These are phyloP conservation scores for Drosophila anomalata DNA, from an alignment of 2,888 invertebrate genomes.

Conservation along the genomic window DNA sequence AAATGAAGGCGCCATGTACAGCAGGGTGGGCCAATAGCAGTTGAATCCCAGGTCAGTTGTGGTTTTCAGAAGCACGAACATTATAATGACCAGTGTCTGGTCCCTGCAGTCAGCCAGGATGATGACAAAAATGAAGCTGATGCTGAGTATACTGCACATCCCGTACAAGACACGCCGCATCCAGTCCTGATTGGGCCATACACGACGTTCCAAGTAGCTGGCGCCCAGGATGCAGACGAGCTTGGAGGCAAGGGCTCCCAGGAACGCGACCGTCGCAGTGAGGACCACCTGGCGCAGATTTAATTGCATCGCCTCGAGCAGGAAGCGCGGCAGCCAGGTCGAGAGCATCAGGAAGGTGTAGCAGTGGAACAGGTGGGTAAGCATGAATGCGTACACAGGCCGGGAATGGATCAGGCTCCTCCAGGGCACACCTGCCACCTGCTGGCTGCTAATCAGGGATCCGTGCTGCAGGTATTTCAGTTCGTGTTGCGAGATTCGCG, in stretches of 20 bases:
- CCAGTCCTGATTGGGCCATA: slow-evolving; percentile 57
- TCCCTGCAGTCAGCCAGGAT: neutral
- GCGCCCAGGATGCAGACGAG: slow-evolving; percentile 69
- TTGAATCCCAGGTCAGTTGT: neutral
- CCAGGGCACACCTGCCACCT: slow-evolving; percentile 84
- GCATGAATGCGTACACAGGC: slow-evolving; percentile 84
- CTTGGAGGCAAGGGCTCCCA: slow-evolving; percentile 76
- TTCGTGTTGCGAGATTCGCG: slow-evolving; percentile 84
- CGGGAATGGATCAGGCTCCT: slow-evolving; percentile 83
- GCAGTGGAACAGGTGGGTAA: slow-evolving; percentile 85
- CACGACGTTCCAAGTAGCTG: slow-evolving; percentile 58
- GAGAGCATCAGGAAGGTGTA: slow-evolving; percentile 83
- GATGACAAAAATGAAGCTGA: neutral
- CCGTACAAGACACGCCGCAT: slow-evolving; percentile 71
- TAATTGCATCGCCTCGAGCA: slow-evolving; percentile 84
- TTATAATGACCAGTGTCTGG: neutral
- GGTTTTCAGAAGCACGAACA: neutral
- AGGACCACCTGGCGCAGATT: slow-evolving; percentile 82
- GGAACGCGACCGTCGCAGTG: slow-evolving; percentile 70
- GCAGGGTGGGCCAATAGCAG: neutral
- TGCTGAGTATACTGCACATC: neutral
- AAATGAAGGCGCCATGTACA: neutral
- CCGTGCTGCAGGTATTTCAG: slow-evolving; percentile 68
- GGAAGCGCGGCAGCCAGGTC: slow-evolving; percentile 83
- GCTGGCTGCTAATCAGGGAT: slow-evolving; percentile 9